Evolutionary conservation across 2,113 vertebrate genomes (phyloP), one percentile per base, ranked within the genome.

Genomic region (Prinia subflava): DNA sequence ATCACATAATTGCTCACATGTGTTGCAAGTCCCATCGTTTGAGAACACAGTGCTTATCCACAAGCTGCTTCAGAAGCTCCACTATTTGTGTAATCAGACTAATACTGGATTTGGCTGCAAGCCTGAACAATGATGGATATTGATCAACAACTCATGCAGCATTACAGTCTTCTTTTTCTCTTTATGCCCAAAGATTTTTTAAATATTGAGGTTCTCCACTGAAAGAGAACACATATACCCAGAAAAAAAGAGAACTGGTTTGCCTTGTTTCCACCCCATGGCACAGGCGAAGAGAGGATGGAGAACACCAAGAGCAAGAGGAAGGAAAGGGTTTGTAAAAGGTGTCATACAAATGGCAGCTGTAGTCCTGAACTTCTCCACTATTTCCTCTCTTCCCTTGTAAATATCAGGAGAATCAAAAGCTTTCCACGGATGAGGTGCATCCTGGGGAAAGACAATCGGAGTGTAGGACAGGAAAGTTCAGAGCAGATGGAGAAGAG

Each of bases 371-470:
- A 91, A 71, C 23, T 50, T 41, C 22, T 65, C 44, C 8, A 5
- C 24, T 74, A 13, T 37, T 87, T 77, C n/a, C 12, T 87, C n/a
- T 73, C 41, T 83, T 76, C 27, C 17, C 14, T 60, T 84, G 24
- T 39, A 83, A 56, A 56, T 0, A 12, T 23, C 37, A 88, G 31
- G 12, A 81, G 30, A 77, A 65, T 31, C 19, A 76, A 76, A 85
- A 62, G 23, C 9, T 87, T 80, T 73, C 57, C 1, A 1, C 0
- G 3, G 56, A 31, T 53, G 28, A 67, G 7, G 9, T 8, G 0
- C 27, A 35, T 42, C 53, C 30, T 33, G 49, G 7, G 14, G 20
- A 75, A 90, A 70, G 20, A 41, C 20, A 19, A 64, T 13, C 19
- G 19, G 18, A 68, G 3, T 12, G 3, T 23, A 82, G 33, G 25